Evolutionary conservation across 2,888 invertebrate genomes (phyloP), one percentile per base, ranked within the genome.

Genomic region (Agriotes lineatus): DNA sequence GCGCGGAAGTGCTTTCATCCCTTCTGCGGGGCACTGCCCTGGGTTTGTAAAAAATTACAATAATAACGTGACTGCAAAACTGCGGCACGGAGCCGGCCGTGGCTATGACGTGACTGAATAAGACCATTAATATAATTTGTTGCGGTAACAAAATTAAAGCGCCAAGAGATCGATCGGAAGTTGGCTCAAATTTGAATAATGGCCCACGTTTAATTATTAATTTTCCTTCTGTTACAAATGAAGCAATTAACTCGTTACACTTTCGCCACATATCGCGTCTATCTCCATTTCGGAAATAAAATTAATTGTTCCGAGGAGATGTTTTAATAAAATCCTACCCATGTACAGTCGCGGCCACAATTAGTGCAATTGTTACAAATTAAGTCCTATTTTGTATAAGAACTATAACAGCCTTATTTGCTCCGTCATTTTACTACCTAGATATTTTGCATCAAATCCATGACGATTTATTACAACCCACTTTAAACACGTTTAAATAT

Each of bases 1-100:
- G 22, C 18, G 33, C 35, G 25, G 20, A 58, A 58, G 12, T 45
- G 56, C 56, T 37, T 56, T 22, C 12, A 52, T 18, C 18, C 52
- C 30, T 33, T 10, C 14, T 19, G 25, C 20, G 18, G 12, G 25
- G 5, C 22, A 5, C 19, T 44, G 48, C 9, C 2, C 12, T 12
- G 12, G 4, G 22, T 48, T 48, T 25, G 12, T 7, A 25, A 25
- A 48, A 48, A 48, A 48, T 22, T 48, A 7, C 18, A 42, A 42
- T 42, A 42, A 42, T 42, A 3, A 42, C 16, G 37, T 9, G 12
- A 12, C 4, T 12, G 37, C 5, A 39, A 39, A 39, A 5, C 14
- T 39, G 12, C 12, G 42, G 16, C 14, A 9, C 6, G 14, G 14
- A n/a, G 14, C 14, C n/a, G 14, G n/a, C 4, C 12, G n/a, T 39